Conservation (phyloP, 2,113 vertebrate genomes). For the Sturnira hondurensis region DNA sequence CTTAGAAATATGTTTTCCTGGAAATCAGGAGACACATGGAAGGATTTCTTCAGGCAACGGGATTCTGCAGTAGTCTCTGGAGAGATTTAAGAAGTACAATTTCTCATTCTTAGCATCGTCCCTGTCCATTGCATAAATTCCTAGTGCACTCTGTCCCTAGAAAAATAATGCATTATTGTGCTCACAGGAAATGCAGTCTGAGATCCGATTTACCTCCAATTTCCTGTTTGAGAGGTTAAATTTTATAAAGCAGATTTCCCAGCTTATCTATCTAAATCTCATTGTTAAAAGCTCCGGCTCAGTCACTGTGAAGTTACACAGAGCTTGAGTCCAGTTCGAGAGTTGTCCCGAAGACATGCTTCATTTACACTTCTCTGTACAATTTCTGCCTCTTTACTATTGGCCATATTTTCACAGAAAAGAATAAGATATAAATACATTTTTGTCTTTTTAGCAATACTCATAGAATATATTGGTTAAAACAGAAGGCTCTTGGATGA, state of each 20-base stretch:
- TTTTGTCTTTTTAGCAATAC: background rate
- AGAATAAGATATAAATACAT: background rate
- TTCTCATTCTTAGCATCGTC: background rate
- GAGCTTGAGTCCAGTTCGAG: background rate
- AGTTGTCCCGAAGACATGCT: background rate
- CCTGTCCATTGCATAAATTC: background rate
- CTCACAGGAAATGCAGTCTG: background rate
- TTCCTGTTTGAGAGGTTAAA: background rate
- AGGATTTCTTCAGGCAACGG: background rate
- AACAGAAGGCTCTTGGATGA: background rate
- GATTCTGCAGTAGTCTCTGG: background rate
- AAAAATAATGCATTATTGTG: background rate
- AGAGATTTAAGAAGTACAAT: background rate
- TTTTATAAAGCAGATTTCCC: background rate
- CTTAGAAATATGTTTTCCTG: constrained; percentile 18
- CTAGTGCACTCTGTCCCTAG: background rate
- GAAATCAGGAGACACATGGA: background rate
- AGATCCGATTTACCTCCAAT: background rate
- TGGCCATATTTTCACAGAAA: background rate
- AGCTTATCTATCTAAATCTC: background rate
- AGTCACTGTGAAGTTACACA: background rate
- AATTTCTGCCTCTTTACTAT: background rate
- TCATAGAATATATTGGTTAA: background rate
- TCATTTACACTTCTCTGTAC: background rate
- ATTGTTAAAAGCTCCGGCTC: background rate